A percentile compares a stretch with the other conserved stretches of the same genome.
Conservation (phyloP, 2,797 vertebrate genomes). For the Acestrorhynchus altus region DNA sequence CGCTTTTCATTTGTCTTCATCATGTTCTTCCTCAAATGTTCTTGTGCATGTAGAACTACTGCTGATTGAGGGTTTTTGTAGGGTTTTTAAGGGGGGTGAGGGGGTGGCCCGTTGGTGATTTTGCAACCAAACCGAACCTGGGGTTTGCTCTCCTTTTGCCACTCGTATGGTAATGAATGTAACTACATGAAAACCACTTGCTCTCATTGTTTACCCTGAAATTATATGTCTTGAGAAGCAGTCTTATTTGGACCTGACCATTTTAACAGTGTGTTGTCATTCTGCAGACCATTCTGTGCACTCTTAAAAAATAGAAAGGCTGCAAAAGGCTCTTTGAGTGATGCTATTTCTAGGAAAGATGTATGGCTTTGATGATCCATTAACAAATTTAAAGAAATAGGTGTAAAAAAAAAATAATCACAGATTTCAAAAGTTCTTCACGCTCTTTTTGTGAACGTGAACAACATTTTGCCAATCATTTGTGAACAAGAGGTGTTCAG, state of each 20-base stretch:
- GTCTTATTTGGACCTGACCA: background rate
- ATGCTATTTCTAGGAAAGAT: no score
- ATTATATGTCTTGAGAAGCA: background rate
- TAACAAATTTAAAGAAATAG: no score
- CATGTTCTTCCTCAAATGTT: background rate
- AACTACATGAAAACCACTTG: no score
- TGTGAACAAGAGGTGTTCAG: no score
- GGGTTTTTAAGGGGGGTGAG: background rate
- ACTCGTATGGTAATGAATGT: background rate
- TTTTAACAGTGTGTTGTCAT: background rate
- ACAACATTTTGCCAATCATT: no score
- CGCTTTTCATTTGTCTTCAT: conserved; percentile 9
- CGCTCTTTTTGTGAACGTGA: no score
- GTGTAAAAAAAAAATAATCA: no score
- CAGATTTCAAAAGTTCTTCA: no score
- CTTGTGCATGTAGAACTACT: background rate
- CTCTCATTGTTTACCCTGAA: background rate
- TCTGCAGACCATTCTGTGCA: background rate
- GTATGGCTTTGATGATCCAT: no score
- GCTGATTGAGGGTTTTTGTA: background rate
- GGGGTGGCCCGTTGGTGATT: background rate
- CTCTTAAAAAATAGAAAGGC: no score
- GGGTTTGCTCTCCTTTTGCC: no score
- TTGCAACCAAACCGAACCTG: background rate
- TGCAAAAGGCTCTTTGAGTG: no score